Conservation (phyloP, 2,888 invertebrate genomes). For the Ischnus inquisitorius region DNA sequence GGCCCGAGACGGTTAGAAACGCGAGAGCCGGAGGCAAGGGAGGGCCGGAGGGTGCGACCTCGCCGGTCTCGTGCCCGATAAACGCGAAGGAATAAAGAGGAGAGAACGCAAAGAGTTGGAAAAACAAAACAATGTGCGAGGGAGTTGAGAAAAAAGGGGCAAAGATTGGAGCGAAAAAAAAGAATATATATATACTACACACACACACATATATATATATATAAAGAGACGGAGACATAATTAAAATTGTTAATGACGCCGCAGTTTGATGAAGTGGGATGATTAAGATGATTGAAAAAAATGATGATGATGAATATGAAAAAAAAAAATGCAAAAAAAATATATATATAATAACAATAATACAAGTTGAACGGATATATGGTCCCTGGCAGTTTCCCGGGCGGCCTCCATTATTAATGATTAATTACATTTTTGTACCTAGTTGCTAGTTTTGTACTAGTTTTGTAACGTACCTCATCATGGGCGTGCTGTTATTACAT, state of each 20-base stretch:
- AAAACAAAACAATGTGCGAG: slow-evolving; percentile 44
- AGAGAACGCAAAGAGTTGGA: slow-evolving; percentile 52
- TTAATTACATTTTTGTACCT: slow-evolving; percentile 86
- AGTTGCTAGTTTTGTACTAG: slow-evolving; percentile 88
- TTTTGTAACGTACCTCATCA: slow-evolving; percentile 86
- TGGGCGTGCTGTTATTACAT: slow-evolving; percentile 83
- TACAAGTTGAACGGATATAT: slow-evolving; percentile 64
- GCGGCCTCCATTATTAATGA: slow-evolving; percentile 81
- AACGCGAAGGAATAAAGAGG: slow-evolving; percentile 46
- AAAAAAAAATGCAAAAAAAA: slow-evolving; percentile 14
- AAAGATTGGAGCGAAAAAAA: slow-evolving; percentile 41
- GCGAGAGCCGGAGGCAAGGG: slow-evolving; percentile 14
- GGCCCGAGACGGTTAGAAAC: slow-evolving; percentile 2
- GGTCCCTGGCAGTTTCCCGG: slow-evolving; percentile 82
- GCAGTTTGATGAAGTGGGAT: slow-evolving; percentile 45
- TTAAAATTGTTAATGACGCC: slow-evolving; percentile 55
- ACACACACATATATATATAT: slow-evolving; percentile 54
- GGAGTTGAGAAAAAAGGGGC: slow-evolving; percentile 30
- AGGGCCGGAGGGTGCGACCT: slow-evolving; percentile 66
- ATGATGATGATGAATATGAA: slow-evolving; percentile 55
- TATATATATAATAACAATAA: slow-evolving; percentile 29
- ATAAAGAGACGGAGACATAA: slow-evolving; percentile 48
- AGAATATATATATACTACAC: slow-evolving; percentile 48
- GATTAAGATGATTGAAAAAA: slow-evolving; percentile 47
- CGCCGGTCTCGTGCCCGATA: slow-evolving; percentile 51